Conservation (phyloP, 2,113 vertebrate species). For the Varanus salvator region DNA sequence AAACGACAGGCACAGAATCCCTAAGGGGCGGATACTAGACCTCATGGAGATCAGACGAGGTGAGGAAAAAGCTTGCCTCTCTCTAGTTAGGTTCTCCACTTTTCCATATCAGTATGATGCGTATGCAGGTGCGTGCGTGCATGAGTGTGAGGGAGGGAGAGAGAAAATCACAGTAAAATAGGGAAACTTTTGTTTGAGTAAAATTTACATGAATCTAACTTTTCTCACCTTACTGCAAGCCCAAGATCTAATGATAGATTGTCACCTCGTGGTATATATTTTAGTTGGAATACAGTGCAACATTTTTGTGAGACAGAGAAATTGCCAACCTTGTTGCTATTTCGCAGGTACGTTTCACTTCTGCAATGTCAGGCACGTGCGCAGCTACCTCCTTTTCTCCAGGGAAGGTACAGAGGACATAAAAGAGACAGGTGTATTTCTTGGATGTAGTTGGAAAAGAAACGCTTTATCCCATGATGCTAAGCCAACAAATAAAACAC, state of each 20-base stretch:
- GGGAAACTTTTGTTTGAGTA: neutral
- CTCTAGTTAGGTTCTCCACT: neutral
- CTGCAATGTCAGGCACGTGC: constrained; percentile 47
- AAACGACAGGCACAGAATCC: no score
- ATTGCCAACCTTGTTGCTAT: neutral
- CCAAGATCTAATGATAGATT: neutral
- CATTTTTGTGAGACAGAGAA: constrained; percentile 4
- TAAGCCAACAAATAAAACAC: constrained; percentile 52
- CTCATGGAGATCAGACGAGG: no score
- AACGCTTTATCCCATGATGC: constrained; percentile 62
- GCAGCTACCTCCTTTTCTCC: constrained; percentile 49
- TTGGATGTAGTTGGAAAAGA: constrained; percentile 61
- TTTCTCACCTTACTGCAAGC: no score
- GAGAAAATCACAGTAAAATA: neutral
- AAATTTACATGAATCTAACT: neutral
- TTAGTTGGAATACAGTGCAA: constrained; percentile 39
- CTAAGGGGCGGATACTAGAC: no score
- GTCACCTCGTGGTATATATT: constrained; percentile 22
- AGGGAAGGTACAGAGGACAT: constrained; percentile 51
- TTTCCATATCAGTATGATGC: no score
- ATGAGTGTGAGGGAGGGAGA: no score
- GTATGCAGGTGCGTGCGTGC: no score
- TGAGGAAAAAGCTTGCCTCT: neutral
- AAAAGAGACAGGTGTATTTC: constrained; percentile 62
- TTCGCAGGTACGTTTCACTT: constrained; percentile 52